These are phyloP conservation scores for Stigmatopora nigra DNA, from an alignment of 2,113 vertebrate genomes.

Conservation along the genomic window DNA sequence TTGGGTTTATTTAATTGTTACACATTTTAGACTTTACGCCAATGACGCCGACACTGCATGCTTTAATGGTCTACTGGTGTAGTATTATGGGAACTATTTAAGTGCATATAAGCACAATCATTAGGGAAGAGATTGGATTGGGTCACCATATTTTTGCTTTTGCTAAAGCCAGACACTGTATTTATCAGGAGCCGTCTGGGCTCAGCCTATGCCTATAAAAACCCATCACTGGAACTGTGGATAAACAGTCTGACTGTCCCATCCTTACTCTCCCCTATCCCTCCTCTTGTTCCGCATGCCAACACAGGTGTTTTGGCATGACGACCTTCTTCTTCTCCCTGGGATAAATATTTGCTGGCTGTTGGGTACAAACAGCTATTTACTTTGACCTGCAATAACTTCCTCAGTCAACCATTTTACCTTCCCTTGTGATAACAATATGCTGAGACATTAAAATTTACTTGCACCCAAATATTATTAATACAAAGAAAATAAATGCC, in stretches of 20 bases:
- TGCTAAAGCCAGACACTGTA: conserved; percentile 56
- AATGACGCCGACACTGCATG: conserved; percentile 1
- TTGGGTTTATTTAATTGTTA: conserved; percentile 14
- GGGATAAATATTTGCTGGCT: conserved; percentile 44
- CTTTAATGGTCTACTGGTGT: conserved; percentile 6
- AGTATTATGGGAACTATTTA: not conserved
- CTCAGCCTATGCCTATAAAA: conserved; percentile 49
- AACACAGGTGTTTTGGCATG: conserved; percentile 49
- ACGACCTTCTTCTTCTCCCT: conserved; percentile 35
- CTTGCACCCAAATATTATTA: conserved; percentile 21
- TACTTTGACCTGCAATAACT: conserved; percentile 28
- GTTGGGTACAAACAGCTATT: conserved; percentile 61
- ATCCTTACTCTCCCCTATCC: conserved; percentile 19
- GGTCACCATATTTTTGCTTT: conserved; percentile 39
- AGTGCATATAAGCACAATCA: conserved; percentile 22
- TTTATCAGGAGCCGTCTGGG: conserved; percentile 63
- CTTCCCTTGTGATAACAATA: conserved; percentile 44
- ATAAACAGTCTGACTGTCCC: conserved; percentile 55
- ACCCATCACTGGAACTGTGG: conserved; percentile 39
- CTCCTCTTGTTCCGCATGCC: conserved; percentile 44
- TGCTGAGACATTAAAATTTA: conserved; percentile 20
- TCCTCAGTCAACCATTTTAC: conserved; percentile 43
- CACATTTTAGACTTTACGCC: not conserved
- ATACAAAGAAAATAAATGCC: not conserved
- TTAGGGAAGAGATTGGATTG: conserved; percentile 28